Evolutionary conservation across 1,140 invertebrate species (phyloP).

Genomic region (Diorhabda elongata): DNA sequence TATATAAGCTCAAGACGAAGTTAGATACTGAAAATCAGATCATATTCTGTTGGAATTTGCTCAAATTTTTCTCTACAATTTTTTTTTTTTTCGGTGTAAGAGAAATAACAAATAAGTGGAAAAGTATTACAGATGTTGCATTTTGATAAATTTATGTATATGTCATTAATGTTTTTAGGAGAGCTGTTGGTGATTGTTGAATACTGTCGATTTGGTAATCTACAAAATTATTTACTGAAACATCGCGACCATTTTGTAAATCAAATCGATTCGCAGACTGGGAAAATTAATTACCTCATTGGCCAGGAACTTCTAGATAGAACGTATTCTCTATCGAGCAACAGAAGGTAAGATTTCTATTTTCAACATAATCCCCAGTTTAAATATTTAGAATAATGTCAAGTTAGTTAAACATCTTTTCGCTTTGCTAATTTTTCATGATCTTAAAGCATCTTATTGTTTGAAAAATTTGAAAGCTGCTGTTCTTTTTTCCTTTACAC

Average conservation of each 20-base stretch:
- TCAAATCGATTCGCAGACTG: slow-evolving; percentile 66
- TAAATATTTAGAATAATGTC: not conserved
- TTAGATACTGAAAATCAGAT: too few species aligned
- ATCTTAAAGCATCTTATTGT: not conserved
- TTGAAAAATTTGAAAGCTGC: not conserved
- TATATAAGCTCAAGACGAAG: too few species aligned
- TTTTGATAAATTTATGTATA: too few species aligned
- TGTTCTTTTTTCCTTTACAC: not conserved
- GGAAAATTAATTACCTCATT: slow-evolving; percentile 62
- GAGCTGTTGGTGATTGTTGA: slow-evolving; percentile 92
- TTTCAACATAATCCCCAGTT: too few species aligned
- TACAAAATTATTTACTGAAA: slow-evolving; percentile 78
- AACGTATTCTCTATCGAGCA: slow-evolving; percentile 38
- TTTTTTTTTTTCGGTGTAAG: too few species aligned
- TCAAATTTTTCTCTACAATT: too few species aligned
- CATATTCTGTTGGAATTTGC: too few species aligned
- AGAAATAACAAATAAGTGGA: too few species aligned
- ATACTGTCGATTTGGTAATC: slow-evolving; percentile 85
- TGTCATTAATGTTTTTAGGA: slow-evolving; percentile 52
- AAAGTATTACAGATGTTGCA: too few species aligned
- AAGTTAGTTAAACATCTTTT: not conserved
- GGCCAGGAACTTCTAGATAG: slow-evolving; percentile 54
- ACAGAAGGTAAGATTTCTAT: slow-evolving; percentile 16
- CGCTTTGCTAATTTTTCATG: not conserved
- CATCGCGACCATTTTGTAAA: slow-evolving; percentile 76